phyloP scores from a whole-genome alignment of 2,888 invertebrate genomes.

The Dioctria rufipes region DNA sequence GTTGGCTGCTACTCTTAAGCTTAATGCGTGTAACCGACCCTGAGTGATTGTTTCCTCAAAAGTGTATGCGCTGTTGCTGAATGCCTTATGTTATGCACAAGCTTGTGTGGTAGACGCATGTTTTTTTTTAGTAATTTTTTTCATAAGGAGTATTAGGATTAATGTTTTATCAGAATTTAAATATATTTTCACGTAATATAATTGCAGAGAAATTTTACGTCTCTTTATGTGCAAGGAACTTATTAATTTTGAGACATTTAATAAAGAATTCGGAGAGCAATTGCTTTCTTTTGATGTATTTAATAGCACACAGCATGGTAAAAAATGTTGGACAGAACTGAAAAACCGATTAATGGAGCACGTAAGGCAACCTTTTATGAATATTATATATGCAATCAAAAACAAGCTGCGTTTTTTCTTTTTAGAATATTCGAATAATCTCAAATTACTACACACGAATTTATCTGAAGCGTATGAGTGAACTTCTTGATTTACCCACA shows the following conservation, averaged over 20 bases:
- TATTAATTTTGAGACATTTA: slow-evolving; percentile 94
- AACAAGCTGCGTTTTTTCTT: not conserved
- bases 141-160: too few species aligned
- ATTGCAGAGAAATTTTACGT: slow-evolving; percentile 84
- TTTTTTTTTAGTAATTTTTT: too few species aligned
- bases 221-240: slow-evolving; percentile 96
- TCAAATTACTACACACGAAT: slow-evolving; percentile 98
- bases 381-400: too few species aligned
- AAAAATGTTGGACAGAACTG: slow-evolving; percentile 93
- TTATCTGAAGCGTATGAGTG: slow-evolving; percentile 90
- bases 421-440: slow-evolving; percentile 97
- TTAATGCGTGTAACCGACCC: too few species aligned
- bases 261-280: slow-evolving; percentile 87
- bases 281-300: slow-evolving; percentile 88
- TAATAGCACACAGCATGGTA: slow-evolving; percentile 84
- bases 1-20: too few species aligned
- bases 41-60: too few species aligned
- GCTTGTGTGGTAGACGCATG: too few species aligned
- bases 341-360: slow-evolving; percentile 98
- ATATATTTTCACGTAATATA: too few species aligned
- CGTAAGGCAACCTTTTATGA: slow-evolving; percentile 74
- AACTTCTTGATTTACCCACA: slow-evolving; percentile 88
- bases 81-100: too few species aligned
- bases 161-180: too few species aligned
- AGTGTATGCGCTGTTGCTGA: too few species aligned